Evolutionary conservation across 1,140 invertebrate species (phyloP).

Genomic region (Prorops nasuta): DNA sequence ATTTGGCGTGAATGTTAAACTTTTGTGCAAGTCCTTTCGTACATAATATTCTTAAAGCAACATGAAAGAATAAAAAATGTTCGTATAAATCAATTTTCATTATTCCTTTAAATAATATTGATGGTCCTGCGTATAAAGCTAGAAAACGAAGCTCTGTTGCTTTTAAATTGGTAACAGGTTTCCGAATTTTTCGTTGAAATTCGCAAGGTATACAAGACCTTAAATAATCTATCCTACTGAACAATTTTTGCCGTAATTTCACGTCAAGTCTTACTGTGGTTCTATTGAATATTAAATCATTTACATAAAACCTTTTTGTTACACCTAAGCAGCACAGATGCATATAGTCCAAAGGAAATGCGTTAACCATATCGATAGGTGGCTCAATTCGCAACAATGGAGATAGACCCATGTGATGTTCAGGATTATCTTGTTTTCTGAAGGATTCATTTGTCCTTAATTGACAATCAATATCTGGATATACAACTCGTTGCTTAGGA

Average conservation of each 20-base stretch:
- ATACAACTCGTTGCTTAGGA: neutral
- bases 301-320: neutral
- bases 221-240: neutral
- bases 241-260: neutral
- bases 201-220: neutral
- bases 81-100: slow-evolving; percentile 6
- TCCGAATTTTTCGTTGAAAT: neutral
- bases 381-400: neutral
- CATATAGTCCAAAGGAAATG: neutral
- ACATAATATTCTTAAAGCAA: slow-evolving; percentile 9
- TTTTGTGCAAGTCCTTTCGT: neutral
- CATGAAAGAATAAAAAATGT: slow-evolving; percentile 13
- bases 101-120: slow-evolving; percentile 6
- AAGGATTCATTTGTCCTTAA: slow-evolving; percentile 4
- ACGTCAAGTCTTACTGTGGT: neutral
- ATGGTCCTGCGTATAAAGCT: neutral
- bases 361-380: neutral
- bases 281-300: neutral
- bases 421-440: neutral
- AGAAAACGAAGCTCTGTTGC: neutral
- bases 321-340: neutral
- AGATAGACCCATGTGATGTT: neutral
- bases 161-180: neutral
- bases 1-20: neutral
- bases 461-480: neutral